Conservation (phyloP, 2,888 invertebrate species). For the Bombylius discolor region DNA sequence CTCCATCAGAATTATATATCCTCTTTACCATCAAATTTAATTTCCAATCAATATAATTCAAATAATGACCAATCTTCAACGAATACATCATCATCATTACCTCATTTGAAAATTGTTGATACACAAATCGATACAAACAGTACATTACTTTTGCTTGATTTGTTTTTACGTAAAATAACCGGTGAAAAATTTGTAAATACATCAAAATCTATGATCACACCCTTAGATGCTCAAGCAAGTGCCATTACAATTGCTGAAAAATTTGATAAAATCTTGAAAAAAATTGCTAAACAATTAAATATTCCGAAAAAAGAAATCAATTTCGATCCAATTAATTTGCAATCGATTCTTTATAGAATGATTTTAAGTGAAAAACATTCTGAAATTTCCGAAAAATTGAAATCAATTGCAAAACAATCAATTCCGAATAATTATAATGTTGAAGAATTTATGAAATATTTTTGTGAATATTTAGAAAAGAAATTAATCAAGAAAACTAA, state of each 20-base stretch:
- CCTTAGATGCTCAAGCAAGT: neutral
- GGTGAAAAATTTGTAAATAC: neutral
- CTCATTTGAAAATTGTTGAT: neutral
- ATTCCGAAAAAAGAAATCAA: neutral
- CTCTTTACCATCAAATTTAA: neutral
- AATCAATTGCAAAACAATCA: no score
- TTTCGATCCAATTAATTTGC: neutral
- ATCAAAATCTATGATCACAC: neutral
- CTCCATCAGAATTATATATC: neutral
- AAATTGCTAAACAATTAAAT: neutral
- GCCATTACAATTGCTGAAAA: neutral
- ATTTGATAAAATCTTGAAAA: neutral
- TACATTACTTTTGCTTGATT: neutral
- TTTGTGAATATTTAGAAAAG: no score
- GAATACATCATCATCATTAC: neutral
- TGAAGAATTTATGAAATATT: no score
- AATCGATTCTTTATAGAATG: neutral
- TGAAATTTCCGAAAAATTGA: neutral
- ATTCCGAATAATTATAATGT: no score
- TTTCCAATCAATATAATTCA: neutral
- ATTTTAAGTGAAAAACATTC: neutral
- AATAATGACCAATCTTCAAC: neutral
- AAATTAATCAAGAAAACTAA: no score
- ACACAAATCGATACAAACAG: neutral
- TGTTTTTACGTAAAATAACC: neutral